phyloP scores from a whole-genome alignment of 2,797 vertebrate genomes.

The Xiphophorus birchmanni region DNA sequence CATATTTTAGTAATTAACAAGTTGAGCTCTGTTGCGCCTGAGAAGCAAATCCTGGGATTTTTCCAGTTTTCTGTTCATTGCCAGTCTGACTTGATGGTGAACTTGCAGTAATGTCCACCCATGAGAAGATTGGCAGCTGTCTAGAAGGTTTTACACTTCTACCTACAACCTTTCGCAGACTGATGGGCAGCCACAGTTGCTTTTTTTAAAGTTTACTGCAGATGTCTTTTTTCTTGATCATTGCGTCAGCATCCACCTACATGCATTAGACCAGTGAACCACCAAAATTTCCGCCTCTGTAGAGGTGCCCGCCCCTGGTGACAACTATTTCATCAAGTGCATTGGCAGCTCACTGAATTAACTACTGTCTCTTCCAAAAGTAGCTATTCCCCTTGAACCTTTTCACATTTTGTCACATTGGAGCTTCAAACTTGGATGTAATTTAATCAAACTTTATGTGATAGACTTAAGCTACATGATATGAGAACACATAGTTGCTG shows the following conservation, averaged over 20 bases:
- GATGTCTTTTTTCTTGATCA: conserved; percentile 1
- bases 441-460: background rate
- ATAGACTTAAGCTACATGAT: background rate
- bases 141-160: background rate
- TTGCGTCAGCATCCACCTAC: conserved; percentile 1
- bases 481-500: background rate
- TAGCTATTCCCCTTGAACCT: background rate
- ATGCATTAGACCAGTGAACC: background rate
- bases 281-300: background rate
- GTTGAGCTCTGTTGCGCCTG: background rate
- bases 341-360: background rate
- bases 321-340: background rate
- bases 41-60: background rate
- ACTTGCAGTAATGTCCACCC: conserved; percentile 1
- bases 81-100: conserved; percentile 3
- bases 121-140: conserved; percentile 1
- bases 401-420: background rate
- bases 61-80: conserved; percentile 2
- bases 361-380: background rate
- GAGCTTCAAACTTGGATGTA: background rate
- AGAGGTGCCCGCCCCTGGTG: background rate
- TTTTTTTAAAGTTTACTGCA: conserved; percentile 5
- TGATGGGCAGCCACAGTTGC: background rate
- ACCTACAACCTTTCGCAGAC: background rate
- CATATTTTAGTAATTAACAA: conserved; percentile 5